Percentiles rank a stretch among this genome's conserved stretches.
Conservation (phyloP, 2,888 invertebrate genomes). For the Aphidoletes aphidimyza region DNA sequence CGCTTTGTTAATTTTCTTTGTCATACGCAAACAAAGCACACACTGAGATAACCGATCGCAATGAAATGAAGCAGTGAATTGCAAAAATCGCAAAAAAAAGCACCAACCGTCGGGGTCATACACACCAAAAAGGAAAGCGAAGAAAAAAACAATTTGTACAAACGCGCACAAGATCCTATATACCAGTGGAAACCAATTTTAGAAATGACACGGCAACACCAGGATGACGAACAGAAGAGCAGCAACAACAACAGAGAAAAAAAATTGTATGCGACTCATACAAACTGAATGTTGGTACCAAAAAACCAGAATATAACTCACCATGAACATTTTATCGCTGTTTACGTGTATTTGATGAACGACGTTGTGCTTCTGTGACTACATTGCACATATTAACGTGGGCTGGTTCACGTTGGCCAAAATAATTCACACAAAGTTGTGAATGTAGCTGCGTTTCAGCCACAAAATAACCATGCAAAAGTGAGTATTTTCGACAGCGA, state of each 20-base stretch:
- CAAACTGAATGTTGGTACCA: not conserved
- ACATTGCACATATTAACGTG: not conserved
- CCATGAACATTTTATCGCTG: constrained; percentile 6
- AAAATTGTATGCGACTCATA: no score
- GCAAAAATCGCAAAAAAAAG: not conserved
- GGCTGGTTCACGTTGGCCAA: constrained; percentile 4
- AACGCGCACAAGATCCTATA: no score
- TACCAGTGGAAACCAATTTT: not conserved
- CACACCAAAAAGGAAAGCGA: not conserved
- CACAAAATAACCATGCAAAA: constrained; percentile 6
- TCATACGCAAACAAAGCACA: not conserved
- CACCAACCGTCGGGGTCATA: not conserved
- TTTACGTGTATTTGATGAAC: constrained; percentile 2
- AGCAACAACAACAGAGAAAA: not conserved
- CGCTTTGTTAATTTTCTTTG: constrained; percentile 34
- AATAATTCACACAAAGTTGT: not conserved
- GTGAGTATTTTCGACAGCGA: not conserved
- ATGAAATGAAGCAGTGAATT: not conserved
- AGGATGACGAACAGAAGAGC: not conserved
- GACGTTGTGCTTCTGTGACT: constrained; percentile 31
- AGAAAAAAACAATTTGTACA: no score
- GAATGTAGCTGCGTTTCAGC: not conserved
- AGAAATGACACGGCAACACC: not conserved
- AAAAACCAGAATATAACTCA: not conserved
- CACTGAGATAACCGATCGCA: not conserved